These are phyloP conservation scores for Euthynnus affinis DNA, from an alignment of 2,797 vertebrate species.

Conservation along the genomic window DNA sequence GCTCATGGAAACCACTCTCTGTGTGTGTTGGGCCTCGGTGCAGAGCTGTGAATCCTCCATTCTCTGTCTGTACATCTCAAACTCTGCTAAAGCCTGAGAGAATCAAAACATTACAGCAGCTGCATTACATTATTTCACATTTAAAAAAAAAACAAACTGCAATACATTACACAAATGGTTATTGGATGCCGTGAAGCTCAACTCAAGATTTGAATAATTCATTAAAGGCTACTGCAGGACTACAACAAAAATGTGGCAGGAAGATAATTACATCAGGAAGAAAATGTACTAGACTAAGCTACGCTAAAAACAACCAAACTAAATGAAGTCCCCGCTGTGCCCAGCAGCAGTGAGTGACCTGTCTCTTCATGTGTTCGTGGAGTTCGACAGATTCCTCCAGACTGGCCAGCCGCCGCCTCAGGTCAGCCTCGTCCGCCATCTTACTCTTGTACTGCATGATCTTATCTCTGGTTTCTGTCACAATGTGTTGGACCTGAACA, in stretches of 20 bases:
- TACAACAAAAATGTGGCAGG: background rate
- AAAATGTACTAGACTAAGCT: background rate
- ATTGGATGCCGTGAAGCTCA: background rate
- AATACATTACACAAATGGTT: background rate
- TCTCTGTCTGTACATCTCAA: conserved; percentile 95
- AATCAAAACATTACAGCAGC: conserved; percentile 25
- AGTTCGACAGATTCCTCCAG: conserved; percentile 96
- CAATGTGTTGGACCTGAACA: conserved; percentile 90
- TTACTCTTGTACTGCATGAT: conserved; percentile 96
- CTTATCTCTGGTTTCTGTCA: conserved; percentile 97
- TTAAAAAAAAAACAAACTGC: too few relatives aligned
- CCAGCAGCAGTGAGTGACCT: conserved; percentile 64
- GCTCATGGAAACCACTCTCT: conserved; percentile 95
- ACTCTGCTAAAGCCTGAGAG: conserved; percentile 92
- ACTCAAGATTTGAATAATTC: background rate
- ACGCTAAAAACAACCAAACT: background rate
- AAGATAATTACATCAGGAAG: background rate
- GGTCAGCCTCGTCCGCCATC: conserved; percentile 94
- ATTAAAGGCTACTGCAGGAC: background rate
- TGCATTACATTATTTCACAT: background rate
- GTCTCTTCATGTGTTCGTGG: conserved; percentile 95
- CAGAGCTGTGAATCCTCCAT: conserved; percentile 97
- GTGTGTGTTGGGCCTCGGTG: conserved; percentile 96
- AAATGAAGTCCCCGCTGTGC: background rate
- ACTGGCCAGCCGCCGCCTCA: conserved; percentile 92